Evolutionary conservation across 2,113 vertebrate genomes (phyloP).

Genomic region (Crotalus horridus): DNA sequence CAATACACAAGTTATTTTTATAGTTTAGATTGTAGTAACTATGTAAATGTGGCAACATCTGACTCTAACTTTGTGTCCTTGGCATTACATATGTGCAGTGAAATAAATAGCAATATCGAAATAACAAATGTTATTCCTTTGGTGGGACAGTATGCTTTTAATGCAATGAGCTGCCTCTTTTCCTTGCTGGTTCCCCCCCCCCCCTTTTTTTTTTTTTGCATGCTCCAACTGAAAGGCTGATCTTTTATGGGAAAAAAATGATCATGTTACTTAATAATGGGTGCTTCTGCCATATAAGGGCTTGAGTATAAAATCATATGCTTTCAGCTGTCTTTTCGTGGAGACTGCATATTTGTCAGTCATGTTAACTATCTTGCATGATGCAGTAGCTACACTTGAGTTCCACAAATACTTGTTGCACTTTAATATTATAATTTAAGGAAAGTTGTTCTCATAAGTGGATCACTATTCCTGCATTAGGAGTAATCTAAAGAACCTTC

Average conservation of each 20-base stretch:
- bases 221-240: not conserved
- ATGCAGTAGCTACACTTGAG: not conserved
- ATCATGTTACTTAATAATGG: not conserved
- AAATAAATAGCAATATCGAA: not conserved
- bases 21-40: not conserved
- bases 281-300: not conserved
- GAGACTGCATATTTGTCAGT: not conserved
- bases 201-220: no score
- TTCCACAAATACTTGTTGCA: not conserved
- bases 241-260: not conserved
- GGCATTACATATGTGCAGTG: not conserved
- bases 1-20: slow-evolving; percentile 19
- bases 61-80: not conserved
- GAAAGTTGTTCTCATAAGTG: not conserved
- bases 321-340: not conserved
- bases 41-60: not conserved
- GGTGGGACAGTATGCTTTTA: not conserved
- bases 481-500: not conserved
- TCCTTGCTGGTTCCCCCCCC: not conserved
- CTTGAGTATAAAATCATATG: not conserved
- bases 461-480: not conserved
- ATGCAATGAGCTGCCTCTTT: not conserved
- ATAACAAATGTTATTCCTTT: not conserved
- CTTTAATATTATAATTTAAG: not conserved
- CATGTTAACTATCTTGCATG: not conserved